Evolutionary conservation across 2,113 vertebrate genomes (phyloP), one percentile per base, ranked within the genome.

Genomic region (Melierax canorus): DNA sequence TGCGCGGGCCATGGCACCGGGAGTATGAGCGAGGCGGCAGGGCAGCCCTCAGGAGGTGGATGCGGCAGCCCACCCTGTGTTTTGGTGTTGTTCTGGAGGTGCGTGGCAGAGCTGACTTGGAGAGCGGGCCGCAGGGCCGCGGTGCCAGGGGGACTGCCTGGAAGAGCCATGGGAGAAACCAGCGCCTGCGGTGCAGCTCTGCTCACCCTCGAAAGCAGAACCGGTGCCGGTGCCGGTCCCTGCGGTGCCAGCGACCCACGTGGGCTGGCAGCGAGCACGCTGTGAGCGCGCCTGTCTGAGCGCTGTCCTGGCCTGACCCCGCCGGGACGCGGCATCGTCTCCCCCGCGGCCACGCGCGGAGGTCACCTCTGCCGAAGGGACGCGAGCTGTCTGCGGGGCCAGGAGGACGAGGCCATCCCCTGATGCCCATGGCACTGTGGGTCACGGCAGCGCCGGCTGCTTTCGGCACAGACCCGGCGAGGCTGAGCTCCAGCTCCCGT

Each of bases 221-320:
- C 34, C 22, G 2, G 38, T n/a, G 74, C 56, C 11, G 38, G 53
- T 30, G 38, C 68, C 9, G 29, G 55, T 69, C 29, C 39, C 63
- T 2, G 1, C 43, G 45, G 53, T 56, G 46, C 60, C 72, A 29
- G 45, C 7, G 4, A 30, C 32, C 53, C 74, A 48, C 75, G 58
- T 38, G 29, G 62, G 60, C 75, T n/a, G 78, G 77, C 81, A 50
- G 73, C 15, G 1, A 75, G 78, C 48, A 9, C 2, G 1, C 19
- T 2, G 11, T 10, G 1, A 64, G 48, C 24, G 1, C 1, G 10
- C 63, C 71, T 11, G 10, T 41, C 76, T 12, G 38, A 36, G 38
- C 29, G 7, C 55, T 82, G 86, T 92, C 94, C 94, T 8, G 56
- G 86, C 15, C 76, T 96, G 92, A 96, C 94, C 94, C 92, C 19